A percentile compares a stretch with the other conserved stretches of the same genome.
Conservation (phyloP, 2,113 vertebrate species). For the Mesembrinibis cayennensis region DNA sequence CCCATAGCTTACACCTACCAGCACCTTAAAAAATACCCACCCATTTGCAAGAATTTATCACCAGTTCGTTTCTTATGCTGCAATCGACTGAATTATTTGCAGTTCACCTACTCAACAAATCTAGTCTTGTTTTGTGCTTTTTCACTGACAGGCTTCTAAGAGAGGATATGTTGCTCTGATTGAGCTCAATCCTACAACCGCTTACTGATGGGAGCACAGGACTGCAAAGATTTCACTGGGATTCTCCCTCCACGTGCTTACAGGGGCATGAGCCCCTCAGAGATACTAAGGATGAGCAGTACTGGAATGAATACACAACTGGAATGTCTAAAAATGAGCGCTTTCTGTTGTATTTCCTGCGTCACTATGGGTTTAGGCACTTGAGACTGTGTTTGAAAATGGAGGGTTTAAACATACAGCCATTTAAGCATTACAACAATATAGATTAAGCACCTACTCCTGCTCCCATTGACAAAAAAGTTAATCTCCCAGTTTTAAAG, state of each 20-base stretch:
- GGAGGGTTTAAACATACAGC: neutral
- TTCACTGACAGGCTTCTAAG: neutral
- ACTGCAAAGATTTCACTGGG: neutral
- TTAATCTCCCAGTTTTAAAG: neutral
- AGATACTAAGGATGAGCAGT: neutral
- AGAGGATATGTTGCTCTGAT: neutral
- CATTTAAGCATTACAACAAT: neutral
- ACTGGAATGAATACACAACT: neutral
- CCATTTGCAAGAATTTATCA: neutral
- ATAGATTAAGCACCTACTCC: neutral
- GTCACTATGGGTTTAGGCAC: neutral
- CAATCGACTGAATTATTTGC: neutral
- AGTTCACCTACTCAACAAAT: neutral
- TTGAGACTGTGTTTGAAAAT: neutral
- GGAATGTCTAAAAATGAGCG: neutral
- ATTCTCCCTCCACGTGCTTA: rapidly evolving
- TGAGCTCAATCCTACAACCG: neutral
- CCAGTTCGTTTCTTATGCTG: neutral
- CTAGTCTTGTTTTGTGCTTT: neutral
- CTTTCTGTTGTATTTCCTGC: neutral
- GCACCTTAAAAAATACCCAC: neutral
- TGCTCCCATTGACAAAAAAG: neutral
- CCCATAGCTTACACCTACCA: neutral
- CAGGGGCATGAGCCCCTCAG: neutral
- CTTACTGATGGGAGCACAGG: neutral